A percentile compares a stretch with the other conserved stretches of the same genome.
phyloP scores from a whole-genome alignment of 2,888 invertebrate genomes.

The Furcula furcula region DNA sequence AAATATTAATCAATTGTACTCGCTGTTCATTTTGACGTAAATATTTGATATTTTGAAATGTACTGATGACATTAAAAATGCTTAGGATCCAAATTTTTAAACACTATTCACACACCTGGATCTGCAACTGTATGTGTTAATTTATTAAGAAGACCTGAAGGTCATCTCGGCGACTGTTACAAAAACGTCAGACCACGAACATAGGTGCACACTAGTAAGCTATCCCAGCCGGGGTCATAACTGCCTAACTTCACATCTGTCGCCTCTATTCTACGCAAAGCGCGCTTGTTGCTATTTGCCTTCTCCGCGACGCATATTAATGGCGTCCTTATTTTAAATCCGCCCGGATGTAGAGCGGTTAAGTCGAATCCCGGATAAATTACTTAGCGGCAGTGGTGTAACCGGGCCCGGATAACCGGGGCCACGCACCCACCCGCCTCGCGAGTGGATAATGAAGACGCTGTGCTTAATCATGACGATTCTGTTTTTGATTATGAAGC shows the following conservation, averaged over 20 bases:
- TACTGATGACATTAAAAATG: no score
- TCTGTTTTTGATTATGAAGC: slow-evolving; percentile 5
- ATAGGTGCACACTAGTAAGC: no score
- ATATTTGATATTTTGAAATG: no score
- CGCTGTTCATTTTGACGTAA: no score
- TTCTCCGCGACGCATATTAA: slow-evolving; percentile 63
- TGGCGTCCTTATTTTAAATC: slow-evolving; percentile 67
- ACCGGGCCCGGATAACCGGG: slow-evolving; percentile 32
- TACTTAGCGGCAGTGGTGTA: slow-evolving; percentile 47
- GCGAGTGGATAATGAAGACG: slow-evolving; percentile 28
- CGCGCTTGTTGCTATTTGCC: slow-evolving; percentile 58
- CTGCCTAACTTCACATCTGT: slow-evolving; percentile 19
- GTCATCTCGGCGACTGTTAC: no score
- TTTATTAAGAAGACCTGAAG: no score
- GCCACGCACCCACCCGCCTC: slow-evolving; percentile 19
- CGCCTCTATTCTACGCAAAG: slow-evolving; percentile 8
- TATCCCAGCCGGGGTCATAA: background rate
- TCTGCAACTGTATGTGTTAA: no score
- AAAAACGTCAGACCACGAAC: no score
- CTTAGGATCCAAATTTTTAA: no score
- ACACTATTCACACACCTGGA: no score
- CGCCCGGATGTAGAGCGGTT: slow-evolving; percentile 56
- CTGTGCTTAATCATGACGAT: slow-evolving; percentile 5
- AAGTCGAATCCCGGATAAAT: slow-evolving; percentile 68
- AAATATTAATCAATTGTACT: no score